A percentile compares a stretch with the other conserved stretches of the same genome.
Evolutionary conservation across 1,140 invertebrate species (phyloP).

Genomic region (Babylonia areolata): DNA sequence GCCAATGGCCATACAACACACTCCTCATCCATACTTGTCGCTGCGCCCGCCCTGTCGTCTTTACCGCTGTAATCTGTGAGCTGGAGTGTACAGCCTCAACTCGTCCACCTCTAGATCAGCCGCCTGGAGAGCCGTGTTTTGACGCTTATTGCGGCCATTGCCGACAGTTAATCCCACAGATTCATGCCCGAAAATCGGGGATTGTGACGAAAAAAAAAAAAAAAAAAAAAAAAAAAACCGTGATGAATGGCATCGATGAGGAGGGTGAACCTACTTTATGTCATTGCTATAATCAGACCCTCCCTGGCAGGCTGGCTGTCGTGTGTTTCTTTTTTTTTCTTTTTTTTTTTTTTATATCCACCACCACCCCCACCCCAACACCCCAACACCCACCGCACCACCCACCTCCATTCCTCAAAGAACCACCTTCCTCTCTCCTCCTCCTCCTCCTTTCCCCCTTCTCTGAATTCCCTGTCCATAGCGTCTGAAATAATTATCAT

Average conservation of each 20-base stretch:
- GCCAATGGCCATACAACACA: conserved; percentile 16
- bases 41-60: conserved; percentile 9
- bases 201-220: conserved; percentile 6
- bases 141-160: conserved; percentile 14
- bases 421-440: too few species aligned
- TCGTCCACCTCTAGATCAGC: conserved; percentile 20
- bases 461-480: too few species aligned
- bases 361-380: too few species aligned
- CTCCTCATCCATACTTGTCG: conserved; percentile 27
- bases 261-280: neutral
- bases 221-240: too few species aligned
- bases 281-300: neutral
- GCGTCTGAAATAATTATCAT: too few species aligned
- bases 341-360: neutral
- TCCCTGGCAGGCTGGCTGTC: neutral
- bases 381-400: too few species aligned
- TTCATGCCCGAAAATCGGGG: neutral
- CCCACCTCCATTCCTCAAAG: too few species aligned
- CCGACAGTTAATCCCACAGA: neutral
- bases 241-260: neutral
- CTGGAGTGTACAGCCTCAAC: neutral
- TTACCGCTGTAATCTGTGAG: conserved; percentile 4
- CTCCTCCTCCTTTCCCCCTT: too few species aligned
- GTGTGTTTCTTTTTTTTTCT: neutral
- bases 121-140: neutral